Base-by-base conservation (phyloP, 2,113 vertebrate species). In the Triplophysa tibetana region DNA sequence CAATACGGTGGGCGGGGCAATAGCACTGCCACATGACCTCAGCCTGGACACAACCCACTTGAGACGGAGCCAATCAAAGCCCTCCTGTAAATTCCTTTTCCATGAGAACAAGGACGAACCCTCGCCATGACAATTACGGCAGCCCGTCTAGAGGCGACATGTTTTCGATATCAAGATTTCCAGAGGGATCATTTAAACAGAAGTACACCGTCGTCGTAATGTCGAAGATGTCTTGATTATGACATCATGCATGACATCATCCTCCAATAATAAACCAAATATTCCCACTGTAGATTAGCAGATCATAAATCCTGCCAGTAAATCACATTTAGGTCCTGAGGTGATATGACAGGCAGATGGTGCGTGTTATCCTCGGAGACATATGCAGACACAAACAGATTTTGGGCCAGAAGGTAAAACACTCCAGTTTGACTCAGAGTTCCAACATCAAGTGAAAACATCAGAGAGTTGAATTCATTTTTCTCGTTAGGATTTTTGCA, bases 311-410 rank as follows among this genome's bases (percentile, higher is more conserved):
- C 58, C 43, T 48, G 73, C 41, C 73, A 62, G 58, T 63, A 75
- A 63, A 75, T 75, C 73, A 63, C 38, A 75, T 75, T 75, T 11
- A 68, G 52, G 67, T 58, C 54, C 61, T 74, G 33, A 83, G 73
- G 60, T 69, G 43, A 68, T 78, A 86, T 61, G 70, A 81, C 23
- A 61, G 52, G 68, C 74, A 78, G 50, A 43, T 50, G 75, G 50
- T 65, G 21, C 3, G n/a, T 11, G 41, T 62, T 66, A 21, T 62
- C 29, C 50, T 58, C 24, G 11, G 45, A 33, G 21, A 58, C 14
- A 79, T 67, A 79, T 58, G 29, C 8, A 78, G 54, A 78, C 65
- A 64, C 8, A 83, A 33, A 69, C 75, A 77, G 41, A 75, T 77
- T 33, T 54, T n/a, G 16, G 58, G 45, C 19, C 41, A 50, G 73